Base-by-base conservation (phyloP, 2,113 vertebrate genomes). In the Sminthopsis crassicaudata region DNA sequence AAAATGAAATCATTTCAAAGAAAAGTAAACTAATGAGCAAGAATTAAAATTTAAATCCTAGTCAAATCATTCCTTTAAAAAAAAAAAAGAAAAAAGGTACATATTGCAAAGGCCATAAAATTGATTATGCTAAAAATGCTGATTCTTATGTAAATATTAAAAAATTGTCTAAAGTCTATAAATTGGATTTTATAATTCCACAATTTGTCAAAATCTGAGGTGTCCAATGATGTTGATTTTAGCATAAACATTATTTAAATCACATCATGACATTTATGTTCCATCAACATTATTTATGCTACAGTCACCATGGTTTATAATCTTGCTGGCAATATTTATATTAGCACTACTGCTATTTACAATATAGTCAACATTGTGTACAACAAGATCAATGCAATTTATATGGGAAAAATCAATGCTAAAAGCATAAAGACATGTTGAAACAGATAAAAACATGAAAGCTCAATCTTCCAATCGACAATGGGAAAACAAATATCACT, bases 271-370 rank as follows among this genome's bases (percentile, higher is more conserved):
- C 95, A 92, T 96, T 97, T 97, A 97, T 67, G 96, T 27, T 97
- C 27, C 94, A 97, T 96, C 94, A 95, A 92, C 89, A 95, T 97
- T 97, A 96, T 97, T 97, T 94, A 97, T 96, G 92, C 91, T 90
- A 93, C 91, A 96, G 95, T 97, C 95, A 95, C 51, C 23, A 84
- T 48, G n/a, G 90, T 97, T 98, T 97, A 95, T 95, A 96, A 97
- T 96, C 92, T 97, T 96, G 93, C 96, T 93, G 90, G 53, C 91
- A 97, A 96, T 96, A 97, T 97, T 98, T 98, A 97, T 52, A 96
- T 95, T 96, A 96, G 93, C 93, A 96, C 97, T 96, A 97, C 94
- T 97, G 89, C 95, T 96, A 90, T 95, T 98, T 97, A 98, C 51
- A 95, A 96, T 93, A 95, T 50, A 96, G 91, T 93, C 93, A 93